phyloP scores from a whole-genome alignment of 2,797 vertebrate genomes.

The Triplophysa yarkandensis region DNA sequence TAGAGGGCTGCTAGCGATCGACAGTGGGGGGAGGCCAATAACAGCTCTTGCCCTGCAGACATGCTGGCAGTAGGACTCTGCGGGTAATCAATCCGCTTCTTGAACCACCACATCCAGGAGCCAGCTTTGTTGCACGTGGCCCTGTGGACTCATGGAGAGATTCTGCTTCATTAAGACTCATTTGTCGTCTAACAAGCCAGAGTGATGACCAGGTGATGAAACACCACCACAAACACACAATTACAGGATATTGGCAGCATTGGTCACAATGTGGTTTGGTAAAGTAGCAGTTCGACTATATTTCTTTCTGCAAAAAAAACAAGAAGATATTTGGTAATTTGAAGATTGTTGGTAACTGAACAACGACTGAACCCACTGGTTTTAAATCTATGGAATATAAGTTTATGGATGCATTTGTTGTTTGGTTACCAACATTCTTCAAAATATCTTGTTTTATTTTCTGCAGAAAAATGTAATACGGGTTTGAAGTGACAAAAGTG shows the following conservation, averaged over 20 bases:
- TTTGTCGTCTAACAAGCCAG: slow-evolving; percentile 79
- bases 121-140: slow-evolving; percentile 63
- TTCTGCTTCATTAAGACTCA: slow-evolving; percentile 78
- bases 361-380: too few species aligned
- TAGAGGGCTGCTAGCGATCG: slow-evolving; percentile 19
- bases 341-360: too few species aligned
- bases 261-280: too few species aligned
- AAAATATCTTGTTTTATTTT: too few species aligned
- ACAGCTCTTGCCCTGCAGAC: slow-evolving; percentile 72
- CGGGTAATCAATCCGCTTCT: slow-evolving; percentile 75
- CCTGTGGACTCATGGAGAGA: slow-evolving; percentile 63
- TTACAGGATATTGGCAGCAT: slow-evolving; percentile 71
- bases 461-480: too few species aligned
- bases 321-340: too few species aligned
- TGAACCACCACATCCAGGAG: slow-evolving; percentile 63
- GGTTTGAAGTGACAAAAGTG: too few species aligned
- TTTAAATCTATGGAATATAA: too few species aligned
- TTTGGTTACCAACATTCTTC: too few species aligned
- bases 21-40: slow-evolving; percentile 56
- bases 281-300: too few species aligned
- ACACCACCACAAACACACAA: slow-evolving; percentile 75
- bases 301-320: too few species aligned
- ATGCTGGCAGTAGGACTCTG: slow-evolving; percentile 70
- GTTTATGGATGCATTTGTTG: too few species aligned
- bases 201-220: slow-evolving; percentile 76